Evolutionary conservation across 37 sponge, comb jelly and placozoan genomes (phyloP).

Genomic region (Agelas oroides): DNA sequence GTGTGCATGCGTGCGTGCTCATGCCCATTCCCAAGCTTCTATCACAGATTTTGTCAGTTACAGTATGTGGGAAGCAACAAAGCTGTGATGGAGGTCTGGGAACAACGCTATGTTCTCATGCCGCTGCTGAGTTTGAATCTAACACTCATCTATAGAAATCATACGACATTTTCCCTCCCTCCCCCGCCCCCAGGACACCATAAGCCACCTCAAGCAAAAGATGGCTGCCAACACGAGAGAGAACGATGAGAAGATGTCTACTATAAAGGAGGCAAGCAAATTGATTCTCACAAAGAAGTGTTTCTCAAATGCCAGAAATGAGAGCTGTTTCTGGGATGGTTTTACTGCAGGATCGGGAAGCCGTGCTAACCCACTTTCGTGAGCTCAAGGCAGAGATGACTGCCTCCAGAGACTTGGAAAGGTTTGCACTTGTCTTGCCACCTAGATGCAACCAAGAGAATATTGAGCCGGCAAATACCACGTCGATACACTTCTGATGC

Average conservation of each 20-base stretch:
- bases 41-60: too few relatives aligned
- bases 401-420: constrained; percentile 85
- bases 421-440: constrained; percentile 45
- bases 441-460: not conserved
- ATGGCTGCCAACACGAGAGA: constrained; percentile 83
- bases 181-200: constrained; percentile 55
- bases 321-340: too few relatives aligned
- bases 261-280: constrained; percentile 64
- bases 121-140: too few relatives aligned
- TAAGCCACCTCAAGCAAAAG: constrained; percentile 69
- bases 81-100: too few relatives aligned
- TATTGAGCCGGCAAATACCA: too few relatives aligned
- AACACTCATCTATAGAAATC: too few relatives aligned
- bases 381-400: constrained; percentile 93
- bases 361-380: constrained; percentile 73
- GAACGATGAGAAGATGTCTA: constrained; percentile 63
- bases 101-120: not conserved
- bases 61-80: too few relatives aligned
- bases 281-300: not conserved
- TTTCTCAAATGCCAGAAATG: not conserved
- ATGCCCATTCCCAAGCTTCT: too few relatives aligned
- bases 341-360: constrained; percentile 75
- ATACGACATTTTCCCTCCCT: too few relatives aligned
- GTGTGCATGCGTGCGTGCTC: not conserved
- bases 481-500: too few relatives aligned